Percentiles rank a stretch among this genome's conserved stretches.
Conservation (phyloP, 1,140 invertebrate genomes). For the Drosophila melanogaster region DNA sequence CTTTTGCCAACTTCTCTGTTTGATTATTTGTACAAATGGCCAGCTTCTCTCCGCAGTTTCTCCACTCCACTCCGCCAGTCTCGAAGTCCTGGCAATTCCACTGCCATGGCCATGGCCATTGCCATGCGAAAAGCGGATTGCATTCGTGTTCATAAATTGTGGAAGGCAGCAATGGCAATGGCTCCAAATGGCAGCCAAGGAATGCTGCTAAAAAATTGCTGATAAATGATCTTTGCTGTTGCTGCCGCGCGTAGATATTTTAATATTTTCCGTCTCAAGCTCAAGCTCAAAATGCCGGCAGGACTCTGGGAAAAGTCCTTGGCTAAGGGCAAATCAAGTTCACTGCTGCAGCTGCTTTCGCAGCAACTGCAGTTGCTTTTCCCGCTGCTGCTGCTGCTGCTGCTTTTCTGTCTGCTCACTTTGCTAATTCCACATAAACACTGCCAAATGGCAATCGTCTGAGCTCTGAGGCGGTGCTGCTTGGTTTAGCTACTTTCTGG, state of each 20-base stretch:
- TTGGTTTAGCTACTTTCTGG: constrained; percentile 1
- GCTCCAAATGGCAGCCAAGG: constrained; percentile 43
- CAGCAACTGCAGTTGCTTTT: constrained; percentile 26
- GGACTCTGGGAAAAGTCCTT: constrained; percentile 68
- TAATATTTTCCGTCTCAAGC: constrained; percentile 75
- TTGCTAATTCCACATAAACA: constrained; percentile 62
- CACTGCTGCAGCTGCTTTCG: constrained; percentile 46
- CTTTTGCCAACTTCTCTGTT: constrained; percentile 39
- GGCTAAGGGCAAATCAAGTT: constrained; percentile 83
- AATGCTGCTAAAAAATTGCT: constrained; percentile 76
- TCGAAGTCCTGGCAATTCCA: constrained; percentile 8
- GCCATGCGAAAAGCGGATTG: constrained; percentile 59
- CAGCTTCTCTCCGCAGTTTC: constrained; percentile 31
- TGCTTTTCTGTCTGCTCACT: constrained; percentile 49
- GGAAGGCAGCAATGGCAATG: constrained; percentile 30
- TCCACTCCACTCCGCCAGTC: no score
- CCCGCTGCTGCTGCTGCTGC: constrained; percentile 3
- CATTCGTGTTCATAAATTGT: constrained; percentile 77
- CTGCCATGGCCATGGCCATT: constrained; percentile 53
- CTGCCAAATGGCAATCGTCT: constrained; percentile 48
- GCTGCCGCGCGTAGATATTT: constrained; percentile 74
- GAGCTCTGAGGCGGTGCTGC: constrained; percentile 12
- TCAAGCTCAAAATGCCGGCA: constrained; percentile 30
- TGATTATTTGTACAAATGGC: constrained; percentile 83
- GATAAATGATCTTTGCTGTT: constrained; percentile 76